These are phyloP conservation scores for Colius striatus DNA, from an alignment of 2,113 vertebrate species.

Conservation along the genomic window DNA sequence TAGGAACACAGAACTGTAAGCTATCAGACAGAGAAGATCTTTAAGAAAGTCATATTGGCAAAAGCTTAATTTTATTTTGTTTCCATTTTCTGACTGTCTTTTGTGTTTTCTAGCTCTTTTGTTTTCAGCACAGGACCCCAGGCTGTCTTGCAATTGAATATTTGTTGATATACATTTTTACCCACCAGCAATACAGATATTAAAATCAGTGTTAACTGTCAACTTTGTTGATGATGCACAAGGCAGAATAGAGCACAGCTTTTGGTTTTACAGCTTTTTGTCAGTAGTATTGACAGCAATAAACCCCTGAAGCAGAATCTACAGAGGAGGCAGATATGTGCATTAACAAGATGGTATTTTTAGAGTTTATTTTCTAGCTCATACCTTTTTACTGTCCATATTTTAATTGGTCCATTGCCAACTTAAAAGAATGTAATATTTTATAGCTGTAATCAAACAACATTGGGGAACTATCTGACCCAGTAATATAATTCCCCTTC, in stretches of 20 bases:
- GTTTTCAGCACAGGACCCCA: neutral
- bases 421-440: conserved; percentile 10
- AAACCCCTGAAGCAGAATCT: conserved; percentile 56
- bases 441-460: conserved; percentile 17
- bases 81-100: neutral
- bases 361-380: conserved; percentile 29
- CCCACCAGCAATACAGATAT: neutral
- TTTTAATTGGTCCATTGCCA: conserved; percentile 56
- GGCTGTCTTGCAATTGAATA: neutral
- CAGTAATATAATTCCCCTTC: conserved; percentile 15
- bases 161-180: neutral
- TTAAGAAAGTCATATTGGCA: neutral
- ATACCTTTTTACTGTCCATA: conserved; percentile 45
- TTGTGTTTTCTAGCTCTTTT: neutral
- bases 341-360: conserved; percentile 65
- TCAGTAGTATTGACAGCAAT: conserved; percentile 62
- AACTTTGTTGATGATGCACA: conserved; percentile 45
- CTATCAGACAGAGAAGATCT: neutral
- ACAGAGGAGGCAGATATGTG: conserved; percentile 18
- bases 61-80: neutral
- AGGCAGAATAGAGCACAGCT: conserved; percentile 50
- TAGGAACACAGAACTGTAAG: neutral
- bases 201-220: conserved; percentile 36
- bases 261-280: conserved; percentile 56
- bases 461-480: conserved; percentile 24